Percentiles rank a stretch among this genome's conserved stretches.
These are phyloP conservation scores for Cuculus canorus DNA, from an alignment of 2,797 vertebrate genomes.

Conservation along the genomic window DNA sequence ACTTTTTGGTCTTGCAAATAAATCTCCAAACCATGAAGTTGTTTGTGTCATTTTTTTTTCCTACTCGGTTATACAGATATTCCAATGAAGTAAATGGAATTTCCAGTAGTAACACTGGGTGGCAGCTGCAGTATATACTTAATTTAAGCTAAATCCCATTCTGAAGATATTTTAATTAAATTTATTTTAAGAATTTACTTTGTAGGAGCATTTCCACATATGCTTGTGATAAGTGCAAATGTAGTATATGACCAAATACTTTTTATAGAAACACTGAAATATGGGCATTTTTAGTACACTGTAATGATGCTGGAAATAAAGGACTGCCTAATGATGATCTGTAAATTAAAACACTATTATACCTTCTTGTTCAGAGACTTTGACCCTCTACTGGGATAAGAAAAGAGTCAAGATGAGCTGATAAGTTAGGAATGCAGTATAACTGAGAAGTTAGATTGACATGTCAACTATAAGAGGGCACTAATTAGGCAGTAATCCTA, in stretches of 20 bases:
- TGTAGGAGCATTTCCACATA: background rate
- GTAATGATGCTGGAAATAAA: background rate
- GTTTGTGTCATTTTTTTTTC: background rate
- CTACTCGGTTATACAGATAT: background rate
- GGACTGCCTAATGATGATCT: background rate
- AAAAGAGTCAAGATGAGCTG: background rate
- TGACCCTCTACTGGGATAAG: background rate
- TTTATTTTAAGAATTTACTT: background rate
- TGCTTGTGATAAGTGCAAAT: background rate
- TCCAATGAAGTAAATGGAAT: background rate
- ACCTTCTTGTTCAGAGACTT: background rate
- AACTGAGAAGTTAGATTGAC: background rate
- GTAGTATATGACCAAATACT: background rate
- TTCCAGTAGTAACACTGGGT: background rate
- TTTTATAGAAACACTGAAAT: background rate
- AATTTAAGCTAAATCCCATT: background rate
- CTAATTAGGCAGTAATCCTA: background rate
- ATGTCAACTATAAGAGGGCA: background rate
- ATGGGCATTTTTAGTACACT: background rate
- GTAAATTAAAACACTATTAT: background rate
- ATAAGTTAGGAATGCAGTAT: background rate
- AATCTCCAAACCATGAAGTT: background rate
- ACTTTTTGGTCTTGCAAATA: background rate
- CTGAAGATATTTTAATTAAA: background rate
- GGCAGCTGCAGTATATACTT: background rate